These are phyloP conservation scores for Gandaritis pyraliata DNA, from an alignment of 2,888 invertebrate species.

Conservation along the genomic window DNA sequence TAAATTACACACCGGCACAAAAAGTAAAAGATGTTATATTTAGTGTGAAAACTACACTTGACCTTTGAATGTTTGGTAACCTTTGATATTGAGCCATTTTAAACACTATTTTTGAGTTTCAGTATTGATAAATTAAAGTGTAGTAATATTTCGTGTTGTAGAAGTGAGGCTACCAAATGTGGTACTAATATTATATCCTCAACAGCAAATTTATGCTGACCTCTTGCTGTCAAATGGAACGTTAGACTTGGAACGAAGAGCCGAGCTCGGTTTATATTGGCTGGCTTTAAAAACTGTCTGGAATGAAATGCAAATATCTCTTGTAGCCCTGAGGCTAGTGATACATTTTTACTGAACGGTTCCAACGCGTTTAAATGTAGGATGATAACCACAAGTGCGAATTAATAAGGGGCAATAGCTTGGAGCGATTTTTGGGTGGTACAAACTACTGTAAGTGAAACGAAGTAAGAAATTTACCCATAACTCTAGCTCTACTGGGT, in stretches of 20 bases:
- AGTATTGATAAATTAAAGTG: not conserved
- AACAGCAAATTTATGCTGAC: conserved; percentile 39
- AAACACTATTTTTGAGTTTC: not conserved
- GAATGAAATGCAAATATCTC: conserved; percentile 44
- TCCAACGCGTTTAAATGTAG: not conserved
- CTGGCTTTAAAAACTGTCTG: conserved; percentile 38
- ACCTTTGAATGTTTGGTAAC: not conserved
- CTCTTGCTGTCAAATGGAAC: conserved; percentile 34
- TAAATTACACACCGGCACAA: no score
- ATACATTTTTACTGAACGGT: conserved; percentile 7
- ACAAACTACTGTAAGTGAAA: no score
- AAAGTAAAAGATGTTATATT: not conserved
- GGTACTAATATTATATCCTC: not conserved
- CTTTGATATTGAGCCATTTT: not conserved
- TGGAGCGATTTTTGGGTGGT: no score
- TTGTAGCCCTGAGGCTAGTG: conserved; percentile 13
- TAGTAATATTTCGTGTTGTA: not conserved
- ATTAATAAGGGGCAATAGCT: not conserved
- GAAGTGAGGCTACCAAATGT: not conserved
- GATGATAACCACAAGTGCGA: not conserved
- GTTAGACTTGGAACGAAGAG: conserved; percentile 15
- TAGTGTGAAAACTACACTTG: not conserved
- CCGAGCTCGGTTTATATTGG: conserved; percentile 43
- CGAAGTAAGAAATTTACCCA: not conserved
- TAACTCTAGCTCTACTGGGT: conserved; percentile 6